phyloP scores from a whole-genome alignment of 2,797 vertebrate species.

The Pelochelys cantorii region DNA sequence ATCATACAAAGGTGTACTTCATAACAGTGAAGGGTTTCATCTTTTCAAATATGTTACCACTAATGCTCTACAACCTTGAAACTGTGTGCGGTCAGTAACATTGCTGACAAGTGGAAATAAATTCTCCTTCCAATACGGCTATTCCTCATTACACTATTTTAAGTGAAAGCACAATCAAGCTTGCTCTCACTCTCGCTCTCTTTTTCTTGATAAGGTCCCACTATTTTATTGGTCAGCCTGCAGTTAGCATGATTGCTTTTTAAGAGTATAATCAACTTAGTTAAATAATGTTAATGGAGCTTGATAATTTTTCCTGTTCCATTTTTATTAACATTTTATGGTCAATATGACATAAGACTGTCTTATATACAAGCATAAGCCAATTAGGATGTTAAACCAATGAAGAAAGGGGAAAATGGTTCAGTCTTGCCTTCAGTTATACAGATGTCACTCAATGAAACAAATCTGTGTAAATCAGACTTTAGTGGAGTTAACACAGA shows the following conservation, averaged over 20 bases:
- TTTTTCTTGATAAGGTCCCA: neutral
- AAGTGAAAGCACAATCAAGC: neutral
- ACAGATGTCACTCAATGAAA: neutral
- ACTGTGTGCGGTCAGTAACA: neutral
- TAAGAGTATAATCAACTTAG: neutral
- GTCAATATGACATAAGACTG: neutral
- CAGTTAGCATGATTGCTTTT: neutral
- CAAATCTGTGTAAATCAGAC: constrained; percentile 16
- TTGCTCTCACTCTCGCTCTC: accelerated
- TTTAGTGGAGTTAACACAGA: neutral
- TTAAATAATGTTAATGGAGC: neutral
- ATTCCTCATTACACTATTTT: neutral
- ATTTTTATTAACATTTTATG: neutral
- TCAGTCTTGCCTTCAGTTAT: neutral
- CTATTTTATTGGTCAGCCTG: neutral
- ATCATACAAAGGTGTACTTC: neutral
- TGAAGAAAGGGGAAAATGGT: neutral
- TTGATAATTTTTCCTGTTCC: neutral
- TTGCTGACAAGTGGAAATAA: neutral
- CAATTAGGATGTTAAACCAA: neutral
- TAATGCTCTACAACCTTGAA: neutral
- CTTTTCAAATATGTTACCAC: constrained; percentile 9
- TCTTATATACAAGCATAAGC: neutral
- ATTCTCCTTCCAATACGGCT: neutral
- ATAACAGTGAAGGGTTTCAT: neutral